Evolutionary conservation across 2,888 invertebrate genomes (phyloP), one percentile per base, ranked within the genome.

Genomic region (Epirrhoe tristata): DNA sequence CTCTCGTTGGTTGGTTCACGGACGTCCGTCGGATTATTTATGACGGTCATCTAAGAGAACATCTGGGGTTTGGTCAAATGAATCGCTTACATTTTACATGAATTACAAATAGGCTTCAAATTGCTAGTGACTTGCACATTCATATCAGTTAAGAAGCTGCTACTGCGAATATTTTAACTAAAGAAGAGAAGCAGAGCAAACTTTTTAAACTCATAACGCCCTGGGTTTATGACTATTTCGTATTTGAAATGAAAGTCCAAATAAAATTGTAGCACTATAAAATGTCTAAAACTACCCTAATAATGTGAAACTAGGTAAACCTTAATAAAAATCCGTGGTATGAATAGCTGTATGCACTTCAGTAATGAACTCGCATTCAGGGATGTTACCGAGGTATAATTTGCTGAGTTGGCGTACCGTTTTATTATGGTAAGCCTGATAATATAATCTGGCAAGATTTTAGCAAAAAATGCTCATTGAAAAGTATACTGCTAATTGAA

Each of bases 311-410:
- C 63, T 65, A 66, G 67, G 54, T 67, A 50, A 64, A 63, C 63
- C 54, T 69, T 59, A 71, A 69, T 71, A 72, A 63, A 67, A 61
- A 24, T 63, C 55, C 53, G 63, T 56, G 66, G 36, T 51, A 48
- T 72, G 72, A 74, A 74, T 67, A 66, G 66, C 62, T 43, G 58
- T 50, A 63, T 67, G 70, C 72, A 67, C 64, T 71, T 58, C 69
- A 39, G 72, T 74, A 74, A 74, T 74, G 74, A 74, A 68, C 71
- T 62, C 58, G 67, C 43, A 71, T 74, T 72, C 74, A 74, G 70
- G 61, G 67, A 71, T 65, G 67, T 71, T 63, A 57, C 59, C 66
- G 55, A 62, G 69, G 69, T 70, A 66, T 63, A 72, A 71, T 69
- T 74, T 72, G 65, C 67, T 64, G 67, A 51, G 58, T 58, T 67